phyloP scores from a whole-genome alignment of 1,140 invertebrate genomes.

The Dinoponera quadriceps region DNA sequence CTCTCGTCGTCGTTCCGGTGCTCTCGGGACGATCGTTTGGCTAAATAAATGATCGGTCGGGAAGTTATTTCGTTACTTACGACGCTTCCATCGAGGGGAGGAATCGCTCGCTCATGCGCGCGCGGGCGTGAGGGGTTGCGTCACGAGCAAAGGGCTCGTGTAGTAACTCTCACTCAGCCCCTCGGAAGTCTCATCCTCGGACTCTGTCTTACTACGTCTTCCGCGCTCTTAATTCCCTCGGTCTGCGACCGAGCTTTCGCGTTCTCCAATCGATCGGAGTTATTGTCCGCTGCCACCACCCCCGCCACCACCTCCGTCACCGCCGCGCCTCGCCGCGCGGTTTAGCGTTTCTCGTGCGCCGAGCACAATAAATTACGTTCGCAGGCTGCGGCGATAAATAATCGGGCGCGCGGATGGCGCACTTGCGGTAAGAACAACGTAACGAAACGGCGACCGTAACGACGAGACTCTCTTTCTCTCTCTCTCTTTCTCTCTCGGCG shows the following conservation, averaged over 20 bases:
- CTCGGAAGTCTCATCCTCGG: conserved; percentile 16
- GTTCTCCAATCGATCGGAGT: conserved; percentile 33
- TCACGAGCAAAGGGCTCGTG: conserved; percentile 6
- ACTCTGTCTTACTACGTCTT: neutral
- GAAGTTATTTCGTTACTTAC: conserved; percentile 55
- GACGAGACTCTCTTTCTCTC: no score
- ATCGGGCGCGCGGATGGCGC: conserved; percentile 25
- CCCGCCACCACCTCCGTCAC: no score
- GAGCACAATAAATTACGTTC: conserved; percentile 47
- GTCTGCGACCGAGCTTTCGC: conserved; percentile 1
- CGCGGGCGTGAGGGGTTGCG: neutral
- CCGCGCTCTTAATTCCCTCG: conserved; percentile 38
- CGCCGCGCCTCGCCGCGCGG: neutral
- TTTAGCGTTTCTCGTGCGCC: neutral
- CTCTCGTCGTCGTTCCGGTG: conserved; percentile 26
- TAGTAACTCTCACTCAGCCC: neutral
- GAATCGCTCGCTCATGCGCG: no score
- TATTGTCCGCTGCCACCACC: conserved; percentile 19
- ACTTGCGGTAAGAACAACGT: conserved; percentile 46
- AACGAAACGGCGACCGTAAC: neutral
- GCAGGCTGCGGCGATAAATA: conserved; percentile 38
- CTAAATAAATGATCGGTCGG: conserved; percentile 53
- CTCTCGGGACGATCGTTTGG: conserved; percentile 48
- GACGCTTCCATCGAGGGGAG: conserved; percentile 14
- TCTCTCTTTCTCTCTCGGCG: neutral